Percentiles rank a stretch among this genome's conserved stretches.
Conservation (phyloP, 2,888 invertebrate species). For the Coelinius sp. region DNA sequence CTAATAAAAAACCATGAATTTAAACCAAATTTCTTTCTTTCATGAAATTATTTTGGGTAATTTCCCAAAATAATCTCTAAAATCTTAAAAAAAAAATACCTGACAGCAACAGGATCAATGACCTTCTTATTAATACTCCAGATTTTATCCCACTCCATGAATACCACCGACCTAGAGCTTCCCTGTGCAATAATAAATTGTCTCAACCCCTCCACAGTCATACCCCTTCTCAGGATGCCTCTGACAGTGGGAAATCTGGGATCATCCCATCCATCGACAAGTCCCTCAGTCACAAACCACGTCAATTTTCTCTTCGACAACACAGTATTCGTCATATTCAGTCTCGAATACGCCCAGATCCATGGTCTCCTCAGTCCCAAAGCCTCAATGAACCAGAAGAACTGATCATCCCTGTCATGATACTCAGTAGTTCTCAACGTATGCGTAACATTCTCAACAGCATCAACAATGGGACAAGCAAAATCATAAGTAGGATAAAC, state of each 20-base stretch:
- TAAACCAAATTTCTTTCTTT: too few relatives aligned
- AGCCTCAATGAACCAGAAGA: constrained; percentile 96
- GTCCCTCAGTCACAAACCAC: constrained; percentile 95
- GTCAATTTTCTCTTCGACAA: constrained; percentile 97
- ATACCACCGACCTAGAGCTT: constrained; percentile 95
- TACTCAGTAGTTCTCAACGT: constrained; percentile 98
- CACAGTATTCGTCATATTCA: constrained; percentile 99
- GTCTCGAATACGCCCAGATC: constrained; percentile 93
- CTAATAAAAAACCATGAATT: too few relatives aligned
- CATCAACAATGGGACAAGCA: constrained; percentile 99
- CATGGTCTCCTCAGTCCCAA: constrained; percentile 89
- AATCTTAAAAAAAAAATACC: constrained; percentile 68
- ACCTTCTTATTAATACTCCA: constrained; percentile 99
- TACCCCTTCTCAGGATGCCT: constrained; percentile 94
- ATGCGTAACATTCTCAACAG: constrained; percentile 97
- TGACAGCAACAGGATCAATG: constrained; percentile 88
- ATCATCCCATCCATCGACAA: constrained; percentile 99
- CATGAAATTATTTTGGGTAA: too few relatives aligned
- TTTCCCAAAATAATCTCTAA: too few relatives aligned
- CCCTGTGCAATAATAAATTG: constrained; percentile 99
- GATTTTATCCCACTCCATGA: constrained; percentile 99
- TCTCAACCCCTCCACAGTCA: constrained; percentile 97
- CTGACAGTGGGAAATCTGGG: constrained; percentile 98
- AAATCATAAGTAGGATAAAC: constrained; percentile 99
- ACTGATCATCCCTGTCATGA: constrained; percentile 97